These are phyloP conservation scores for Cosmorhoe ocellata DNA, from an alignment of 2,888 invertebrate species.

Conservation along the genomic window DNA sequence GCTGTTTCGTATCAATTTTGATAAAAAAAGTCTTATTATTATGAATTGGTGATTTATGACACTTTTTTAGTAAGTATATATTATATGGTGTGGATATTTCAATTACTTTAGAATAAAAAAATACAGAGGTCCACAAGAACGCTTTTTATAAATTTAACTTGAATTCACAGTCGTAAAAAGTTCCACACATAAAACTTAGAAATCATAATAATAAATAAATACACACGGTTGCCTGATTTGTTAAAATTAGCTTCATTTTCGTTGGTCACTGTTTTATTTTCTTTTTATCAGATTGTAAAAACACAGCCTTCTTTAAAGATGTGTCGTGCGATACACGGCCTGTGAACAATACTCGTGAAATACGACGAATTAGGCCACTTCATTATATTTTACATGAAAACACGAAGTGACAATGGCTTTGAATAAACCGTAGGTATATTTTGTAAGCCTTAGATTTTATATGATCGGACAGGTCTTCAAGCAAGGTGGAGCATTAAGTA, in stretches of 20 bases:
- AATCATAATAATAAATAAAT: constrained; percentile 13
- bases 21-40: too few species aligned
- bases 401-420: constrained; percentile 13
- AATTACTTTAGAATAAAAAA: too few species aligned
- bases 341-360: constrained; percentile 25
- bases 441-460: too few species aligned
- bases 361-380: constrained; percentile 18
- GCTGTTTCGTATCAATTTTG: not conserved
- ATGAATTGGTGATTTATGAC: too few species aligned
- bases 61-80: too few species aligned
- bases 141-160: constrained; percentile 4
- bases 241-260: constrained; percentile 27
- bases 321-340: constrained; percentile 31
- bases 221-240: constrained; percentile 25
- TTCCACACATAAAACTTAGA: constrained; percentile 1
- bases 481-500: too few species aligned
- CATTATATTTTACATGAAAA: constrained; percentile 14
- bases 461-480: too few species aligned
- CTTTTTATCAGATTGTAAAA: constrained; percentile 33
- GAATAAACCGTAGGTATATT: too few species aligned
- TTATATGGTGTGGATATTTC: too few species aligned
- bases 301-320: constrained; percentile 29
- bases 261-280: constrained; percentile 29
- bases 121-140: too few species aligned
- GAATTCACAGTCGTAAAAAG: constrained; percentile 12